Evolutionary conservation across 2,797 vertebrate genomes (phyloP), one percentile per base, ranked within the genome.

Genomic region (Hydrolagus colliei): DNA sequence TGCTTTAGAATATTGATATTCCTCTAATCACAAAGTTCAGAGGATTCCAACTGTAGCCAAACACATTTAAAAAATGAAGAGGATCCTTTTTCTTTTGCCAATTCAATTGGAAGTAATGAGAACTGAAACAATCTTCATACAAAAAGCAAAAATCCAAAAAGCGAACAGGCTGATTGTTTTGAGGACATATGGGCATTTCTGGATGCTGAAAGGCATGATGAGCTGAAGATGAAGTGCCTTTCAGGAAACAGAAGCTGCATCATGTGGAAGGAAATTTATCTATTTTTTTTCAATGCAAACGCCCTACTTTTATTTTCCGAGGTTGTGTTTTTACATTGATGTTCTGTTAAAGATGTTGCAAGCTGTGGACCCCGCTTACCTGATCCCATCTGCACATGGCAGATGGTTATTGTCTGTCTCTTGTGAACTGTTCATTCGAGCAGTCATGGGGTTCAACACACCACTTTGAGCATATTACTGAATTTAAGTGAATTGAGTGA

Each of bases 131-230:
- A 52, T 52, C 41, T 52, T 52, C 41, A 52, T 52, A 52, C 6
- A 6, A 52, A 52, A 52, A 52, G 41, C 41, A 52, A 52, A 52
- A 52, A 52, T 52, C 41, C 41, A 52, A 52, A 52, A 52, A 52
- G 41, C 41, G 41, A 52, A 52, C 41, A 52, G 41, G 41, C 41
- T 52, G 41, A 52, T 52, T 52, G 41, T 65, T 65, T 10, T 75
- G 85, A 62, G 86, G 88, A 91, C 92, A 92, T 93, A 94, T 92
- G 92, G 90, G 87, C 88, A 88, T 91, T 91, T 90, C 86, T 90
- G 89, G 87, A 90, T 86, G 87, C 87, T 91, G 90, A 93, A 90
- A 90, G 88, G 88, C 89, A 88, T 88, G 89, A 91, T 88, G 80
- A 88, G 89, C 74, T 84, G 89, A 89, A 89, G 91, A 88, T 91